Percentiles rank a stretch among this genome's conserved stretches.
These are phyloP conservation scores for Baccha elongata DNA, from an alignment of 2,888 invertebrate species.

Conservation along the genomic window DNA sequence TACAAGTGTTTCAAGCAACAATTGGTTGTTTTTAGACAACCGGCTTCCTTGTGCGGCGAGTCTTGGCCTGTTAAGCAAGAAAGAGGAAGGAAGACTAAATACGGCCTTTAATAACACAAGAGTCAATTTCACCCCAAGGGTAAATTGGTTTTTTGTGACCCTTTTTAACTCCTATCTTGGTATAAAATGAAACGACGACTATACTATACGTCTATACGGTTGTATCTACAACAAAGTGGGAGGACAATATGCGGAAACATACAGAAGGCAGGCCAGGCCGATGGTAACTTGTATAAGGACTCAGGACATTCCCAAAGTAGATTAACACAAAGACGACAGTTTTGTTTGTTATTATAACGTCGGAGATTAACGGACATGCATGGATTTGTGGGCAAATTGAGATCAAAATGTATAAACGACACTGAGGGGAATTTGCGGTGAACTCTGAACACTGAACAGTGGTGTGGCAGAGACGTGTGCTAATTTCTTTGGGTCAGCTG, in stretches of 20 bases:
- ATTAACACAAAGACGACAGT: slow-evolving; percentile 72
- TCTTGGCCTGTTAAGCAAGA: slow-evolving; percentile 69
- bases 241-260: slow-evolving; percentile 20
- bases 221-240: not conserved
- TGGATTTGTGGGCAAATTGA: slow-evolving; percentile 67
- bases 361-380: slow-evolving; percentile 70
- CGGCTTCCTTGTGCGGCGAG: slow-evolving; percentile 70
- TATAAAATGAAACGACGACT: slow-evolving; percentile 25
- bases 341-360: slow-evolving; percentile 73
- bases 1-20: slow-evolving; percentile 60
- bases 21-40: slow-evolving; percentile 72
- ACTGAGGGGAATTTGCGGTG: slow-evolving; percentile 48
- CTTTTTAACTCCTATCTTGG: slow-evolving; percentile 53
- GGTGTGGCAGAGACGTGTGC: slow-evolving; percentile 39
- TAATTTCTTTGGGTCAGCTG: slow-evolving; percentile 65
- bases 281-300: not conserved
- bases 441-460: slow-evolving; percentile 4
- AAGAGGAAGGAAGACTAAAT: slow-evolving; percentile 69
- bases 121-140: slow-evolving; percentile 71
- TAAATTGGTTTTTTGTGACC: slow-evolving; percentile 70
- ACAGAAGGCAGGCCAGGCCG: slow-evolving; percentile 13
- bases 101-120: slow-evolving; percentile 68
- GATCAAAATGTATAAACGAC: slow-evolving; percentile 50
- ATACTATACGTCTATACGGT: not conserved
- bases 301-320: slow-evolving; percentile 67